Conservation (phyloP, 2,888 invertebrate genomes). For the Perithous albicinctus region DNA sequence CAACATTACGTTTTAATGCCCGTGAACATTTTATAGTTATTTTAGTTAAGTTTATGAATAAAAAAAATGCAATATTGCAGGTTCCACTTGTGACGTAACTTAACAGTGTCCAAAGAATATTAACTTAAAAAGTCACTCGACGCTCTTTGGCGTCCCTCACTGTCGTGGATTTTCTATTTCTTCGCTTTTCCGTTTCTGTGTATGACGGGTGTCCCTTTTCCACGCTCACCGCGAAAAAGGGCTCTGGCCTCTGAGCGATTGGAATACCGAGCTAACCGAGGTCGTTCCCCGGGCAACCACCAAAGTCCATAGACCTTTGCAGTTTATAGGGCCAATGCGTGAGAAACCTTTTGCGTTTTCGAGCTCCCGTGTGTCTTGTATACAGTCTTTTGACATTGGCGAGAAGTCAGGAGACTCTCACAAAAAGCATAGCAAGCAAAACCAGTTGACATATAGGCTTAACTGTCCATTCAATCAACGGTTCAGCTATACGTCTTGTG, state of each 20-base stretch:
- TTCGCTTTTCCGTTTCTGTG: neutral
- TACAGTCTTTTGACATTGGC: neutral
- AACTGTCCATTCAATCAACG: too few relatives aligned
- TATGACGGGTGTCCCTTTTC: neutral
- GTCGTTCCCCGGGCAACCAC: constrained; percentile 39
- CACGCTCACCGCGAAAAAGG: neutral
- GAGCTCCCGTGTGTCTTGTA: constrained; percentile 3
- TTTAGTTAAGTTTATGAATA: too few relatives aligned
- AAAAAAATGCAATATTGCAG: too few relatives aligned
- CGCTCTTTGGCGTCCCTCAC: neutral
- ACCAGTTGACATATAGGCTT: too few relatives aligned
- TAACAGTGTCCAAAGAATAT: neutral
- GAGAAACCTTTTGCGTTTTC: neutral
- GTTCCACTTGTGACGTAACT: too few relatives aligned
- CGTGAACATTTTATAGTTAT: too few relatives aligned
- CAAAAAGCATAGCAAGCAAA: too few relatives aligned
- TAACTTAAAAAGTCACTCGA: neutral
- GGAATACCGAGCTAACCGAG: constrained; percentile 1
- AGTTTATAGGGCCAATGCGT: neutral
- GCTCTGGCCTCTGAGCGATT: neutral
- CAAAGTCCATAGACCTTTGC: constrained; percentile 5
- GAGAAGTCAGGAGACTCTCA: constrained; percentile 6
- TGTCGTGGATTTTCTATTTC: neutral
- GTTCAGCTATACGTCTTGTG: too few relatives aligned
- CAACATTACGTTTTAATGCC: too few relatives aligned